A percentile compares a stretch with the other conserved stretches of the same genome.
These are phyloP conservation scores for Macrotus californicus DNA, from an alignment of 2,113 vertebrate species.

Conservation along the genomic window DNA sequence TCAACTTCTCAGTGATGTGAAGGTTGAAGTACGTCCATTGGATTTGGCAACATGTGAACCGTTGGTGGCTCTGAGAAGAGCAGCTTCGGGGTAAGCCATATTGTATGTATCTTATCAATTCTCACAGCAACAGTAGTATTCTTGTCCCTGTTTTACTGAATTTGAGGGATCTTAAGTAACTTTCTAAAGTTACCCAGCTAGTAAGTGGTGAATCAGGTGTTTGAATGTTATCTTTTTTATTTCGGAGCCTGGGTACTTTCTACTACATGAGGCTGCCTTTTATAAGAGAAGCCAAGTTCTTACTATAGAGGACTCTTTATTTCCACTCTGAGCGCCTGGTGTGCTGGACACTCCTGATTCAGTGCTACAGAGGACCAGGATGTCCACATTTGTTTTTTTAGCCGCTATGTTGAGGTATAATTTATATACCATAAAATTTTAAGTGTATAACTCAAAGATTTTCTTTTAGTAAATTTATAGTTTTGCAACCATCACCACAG, in stretches of 20 bases:
- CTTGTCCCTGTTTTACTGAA: not conserved
- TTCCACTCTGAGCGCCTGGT: not conserved
- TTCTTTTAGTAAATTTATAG: not conserved
- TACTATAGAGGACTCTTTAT: not conserved
- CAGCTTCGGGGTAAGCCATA: not conserved
- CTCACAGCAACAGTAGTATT: not conserved
- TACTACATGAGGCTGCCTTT: not conserved
- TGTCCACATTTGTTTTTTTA: not conserved
- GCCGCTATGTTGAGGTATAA: not conserved
- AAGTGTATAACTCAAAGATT: not conserved
- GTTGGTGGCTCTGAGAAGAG: not conserved
- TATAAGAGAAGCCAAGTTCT: not conserved
- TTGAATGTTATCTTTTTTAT: not conserved
- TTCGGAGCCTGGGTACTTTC: not conserved
- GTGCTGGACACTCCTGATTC: too few relatives aligned
- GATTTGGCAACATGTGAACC: not conserved
- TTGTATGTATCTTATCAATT: fast-evolving
- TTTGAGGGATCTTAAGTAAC: not conserved
- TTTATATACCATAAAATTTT: not conserved
- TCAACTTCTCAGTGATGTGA: not conserved
- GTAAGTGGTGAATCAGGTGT: not conserved
- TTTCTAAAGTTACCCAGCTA: not conserved
- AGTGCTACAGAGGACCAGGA: not conserved
- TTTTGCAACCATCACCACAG: not conserved
- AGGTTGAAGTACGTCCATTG: not conserved